Base-by-base conservation (phyloP, 2,113 vertebrate species). In the Mohoua ochrocephala region DNA sequence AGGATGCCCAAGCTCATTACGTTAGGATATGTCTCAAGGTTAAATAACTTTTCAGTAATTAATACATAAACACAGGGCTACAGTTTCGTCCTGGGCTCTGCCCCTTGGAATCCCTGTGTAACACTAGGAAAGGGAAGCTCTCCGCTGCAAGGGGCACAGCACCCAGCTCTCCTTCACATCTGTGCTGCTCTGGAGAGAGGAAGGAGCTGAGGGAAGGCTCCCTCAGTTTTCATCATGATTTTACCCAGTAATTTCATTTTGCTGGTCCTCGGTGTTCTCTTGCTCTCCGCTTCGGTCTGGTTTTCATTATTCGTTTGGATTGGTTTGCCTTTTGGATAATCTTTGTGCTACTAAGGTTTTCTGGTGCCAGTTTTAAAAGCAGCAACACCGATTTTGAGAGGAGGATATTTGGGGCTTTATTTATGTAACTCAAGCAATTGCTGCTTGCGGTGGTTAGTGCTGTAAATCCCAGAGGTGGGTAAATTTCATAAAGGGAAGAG, bases 31-130 rank as follows among this genome's bases (percentile, higher is more conserved):
- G 44, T 69, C 93, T 68, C 64, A 21, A 84, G 84, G 80, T 92
- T 95, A 84, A 92, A 77, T 60, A 89, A 84, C 80, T 92, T 86
- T 42, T 78, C 64, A 52, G 91, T 92, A 87, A 95, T 91, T 84
- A 84, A 63, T 11, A 4, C 1, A 4, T 63, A 64, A 89, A 81
- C 64, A 61, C 22, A 30, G 63, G 39, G 54, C 84, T 94, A 10
- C 3, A 4, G 2, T 73, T 91, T 57, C 59, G 15, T 68, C 35
- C 31, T 47, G 19, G 33, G 53, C n/a, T 77, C 50, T 65, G 60
- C 21, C 50, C 71, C 54, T 69, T 26, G 47, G 39, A n/a, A 42
- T 71, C 45, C 41, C 57, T 21, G 26, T 20, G n/a, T 37, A 45
- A 16, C 18, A 0, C 19, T 3, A 0, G 4, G 49, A 47, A 41